Evolutionary conservation across 2,113 vertebrate genomes (phyloP).

Genomic region (Corythoichthys intestinalis): DNA sequence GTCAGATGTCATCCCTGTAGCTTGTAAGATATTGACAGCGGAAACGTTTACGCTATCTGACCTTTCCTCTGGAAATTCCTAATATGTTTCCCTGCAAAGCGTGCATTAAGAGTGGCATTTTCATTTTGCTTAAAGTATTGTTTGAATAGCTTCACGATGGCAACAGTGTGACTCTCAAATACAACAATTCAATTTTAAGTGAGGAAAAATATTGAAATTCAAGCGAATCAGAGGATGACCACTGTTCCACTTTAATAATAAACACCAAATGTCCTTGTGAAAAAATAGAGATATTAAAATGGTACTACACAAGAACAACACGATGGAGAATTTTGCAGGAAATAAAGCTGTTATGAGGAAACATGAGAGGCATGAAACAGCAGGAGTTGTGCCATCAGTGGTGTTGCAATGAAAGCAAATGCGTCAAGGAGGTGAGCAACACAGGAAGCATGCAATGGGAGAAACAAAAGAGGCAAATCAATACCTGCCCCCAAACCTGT

Average conservation of each 20-base stretch:
- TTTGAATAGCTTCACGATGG: background rate
- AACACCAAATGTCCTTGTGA: slow-evolving; percentile 1
- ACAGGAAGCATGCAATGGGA: slow-evolving; percentile 40
- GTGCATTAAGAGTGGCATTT: too few species aligned
- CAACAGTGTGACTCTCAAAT: background rate
- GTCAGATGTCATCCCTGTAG: too few species aligned
- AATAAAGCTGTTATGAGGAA: slow-evolving; percentile 16
- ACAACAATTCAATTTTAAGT: background rate
- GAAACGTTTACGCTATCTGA: too few species aligned
- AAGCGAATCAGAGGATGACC: background rate
- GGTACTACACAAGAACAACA: slow-evolving; percentile 4
- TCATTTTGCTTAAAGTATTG: background rate
- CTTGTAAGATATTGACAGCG: too few species aligned
- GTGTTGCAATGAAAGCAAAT: slow-evolving; percentile 16
- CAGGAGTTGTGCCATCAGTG: slow-evolving; percentile 39
- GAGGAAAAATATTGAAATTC: background rate
- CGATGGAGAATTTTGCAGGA: slow-evolving; percentile 26
- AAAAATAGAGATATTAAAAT: slow-evolving; percentile 7
- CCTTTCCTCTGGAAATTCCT: too few species aligned
- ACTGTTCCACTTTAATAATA: background rate
- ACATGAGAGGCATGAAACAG: slow-evolving; percentile 31
- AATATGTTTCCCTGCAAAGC: too few species aligned
- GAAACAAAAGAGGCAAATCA: slow-evolving; percentile 59
- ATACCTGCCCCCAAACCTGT: slow-evolving; percentile 62
- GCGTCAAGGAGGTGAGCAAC: slow-evolving; percentile 22